phyloP scores from a whole-genome alignment of 2,888 invertebrate genomes.

The Mycalesis mineus region DNA sequence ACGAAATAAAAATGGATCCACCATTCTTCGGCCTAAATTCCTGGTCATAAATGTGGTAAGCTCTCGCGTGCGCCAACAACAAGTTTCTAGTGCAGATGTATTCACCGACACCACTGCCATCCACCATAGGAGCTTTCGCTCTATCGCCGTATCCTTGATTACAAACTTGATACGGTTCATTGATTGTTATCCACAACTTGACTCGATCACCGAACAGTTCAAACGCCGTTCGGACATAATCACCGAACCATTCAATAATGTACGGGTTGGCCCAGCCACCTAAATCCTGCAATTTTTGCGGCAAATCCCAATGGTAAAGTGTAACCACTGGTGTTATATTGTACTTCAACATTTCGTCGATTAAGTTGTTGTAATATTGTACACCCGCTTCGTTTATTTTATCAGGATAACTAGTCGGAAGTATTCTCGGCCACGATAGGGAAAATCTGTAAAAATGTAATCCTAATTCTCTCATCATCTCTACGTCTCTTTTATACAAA shows the following conservation, averaged over 20 bases:
- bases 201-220: constrained; percentile 59
- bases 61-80: constrained; percentile 71
- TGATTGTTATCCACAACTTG: constrained; percentile 76
- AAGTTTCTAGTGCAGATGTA: constrained; percentile 67
- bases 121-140: constrained; percentile 41
- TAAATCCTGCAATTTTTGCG: constrained; percentile 39
- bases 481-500: constrained; percentile 69
- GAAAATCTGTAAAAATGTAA: constrained; percentile 71
- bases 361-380: constrained; percentile 46
- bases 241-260: constrained; percentile 55
- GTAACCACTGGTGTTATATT: constrained; percentile 77
- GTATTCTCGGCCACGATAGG: constrained; percentile 79
- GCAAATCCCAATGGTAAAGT: constrained; percentile 66
- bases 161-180: constrained; percentile 64
- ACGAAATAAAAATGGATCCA: constrained; percentile 60
- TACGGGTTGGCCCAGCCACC: constrained; percentile 66
- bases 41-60: constrained; percentile 50
- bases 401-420: constrained; percentile 72
- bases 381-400: constrained; percentile 62
- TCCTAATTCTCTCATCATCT: constrained; percentile 50
- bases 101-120: constrained; percentile 55
- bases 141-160: constrained; percentile 55
- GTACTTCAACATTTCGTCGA: constrained; percentile 69
- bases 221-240: constrained; percentile 56
- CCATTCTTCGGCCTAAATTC: constrained; percentile 44